Evolutionary conservation across 53 echinoderm and acorn worm genomes (phyloP), one percentile per base, ranked within the genome.

Genomic region (Apostichopus leukothele): DNA sequence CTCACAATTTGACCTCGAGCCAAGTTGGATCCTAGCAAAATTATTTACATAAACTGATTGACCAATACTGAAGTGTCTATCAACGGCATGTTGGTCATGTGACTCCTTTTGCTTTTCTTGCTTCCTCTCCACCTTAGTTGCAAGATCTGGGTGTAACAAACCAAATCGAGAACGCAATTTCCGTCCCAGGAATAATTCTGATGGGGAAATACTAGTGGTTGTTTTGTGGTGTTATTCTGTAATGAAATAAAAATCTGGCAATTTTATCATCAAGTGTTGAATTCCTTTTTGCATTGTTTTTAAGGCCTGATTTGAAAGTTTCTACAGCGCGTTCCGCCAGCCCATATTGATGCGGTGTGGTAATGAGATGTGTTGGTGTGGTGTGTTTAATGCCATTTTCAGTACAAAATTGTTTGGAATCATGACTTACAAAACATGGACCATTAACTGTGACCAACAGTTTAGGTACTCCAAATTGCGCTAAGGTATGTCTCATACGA

Each of bases 91-190:
- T 4, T 76, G 7, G 27, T 76, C 76, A 76, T 76, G 76, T 13
- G 13, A 23, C 76, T 13, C 51, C 26, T 76, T 76, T 51, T 76
- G 76, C 39, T 76, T 76, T 5, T 76, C 76, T 76, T 76, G 76
- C 76, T 76, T 76, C 76, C 27, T 76, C 76, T 1, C 76, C 76
- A 76, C 76, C 39, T 76, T 76, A 76, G 76, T 76, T 23, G 14
- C 7, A 76, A 76, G 39, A 26, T 76, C 27, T 51, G 8, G 76
- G 76, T 27, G 7, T 1, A 76, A 2, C 27, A 76, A 76, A 76
- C 26, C 76, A 76, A 76, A 50, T 25, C 26, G 57, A 53, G 83
- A 57, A n/a, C n/a, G n/a, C n/a, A n/a, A n/a, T n/a, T n/a, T n/a
- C n/a, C n/a, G n/a, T n/a, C n/a, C n/a, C n/a, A n/a, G n/a, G n/a